These are phyloP conservation scores for Eudorcas thomsonii DNA, from an alignment of 2,113 vertebrate genomes.

Conservation along the genomic window DNA sequence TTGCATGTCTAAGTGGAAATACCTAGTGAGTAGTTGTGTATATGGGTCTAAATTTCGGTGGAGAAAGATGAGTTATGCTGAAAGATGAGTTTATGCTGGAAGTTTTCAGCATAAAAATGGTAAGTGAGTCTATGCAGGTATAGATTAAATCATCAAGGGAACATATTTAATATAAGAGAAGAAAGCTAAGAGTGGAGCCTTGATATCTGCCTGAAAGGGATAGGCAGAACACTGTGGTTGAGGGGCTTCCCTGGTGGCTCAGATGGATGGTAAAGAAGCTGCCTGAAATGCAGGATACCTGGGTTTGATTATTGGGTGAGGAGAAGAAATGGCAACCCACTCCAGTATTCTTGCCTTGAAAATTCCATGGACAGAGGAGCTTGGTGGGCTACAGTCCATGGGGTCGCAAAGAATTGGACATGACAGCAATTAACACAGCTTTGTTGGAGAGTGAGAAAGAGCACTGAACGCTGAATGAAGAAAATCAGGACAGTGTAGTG, in stretches of 20 bases:
- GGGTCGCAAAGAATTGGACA: fast-evolving
- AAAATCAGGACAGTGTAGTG: not conserved
- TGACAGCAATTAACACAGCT: not conserved
- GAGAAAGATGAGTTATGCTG: not conserved
- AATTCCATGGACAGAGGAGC: not conserved
- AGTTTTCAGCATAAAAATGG: not conserved
- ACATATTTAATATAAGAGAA: not conserved
- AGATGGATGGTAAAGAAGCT: not conserved
- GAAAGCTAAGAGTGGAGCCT: not conserved
- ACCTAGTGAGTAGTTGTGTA: not conserved
- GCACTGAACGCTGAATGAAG: not conserved
- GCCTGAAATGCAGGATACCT: not conserved
- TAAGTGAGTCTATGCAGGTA: not conserved
- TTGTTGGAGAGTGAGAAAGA: not conserved
- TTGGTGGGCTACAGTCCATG: not conserved
- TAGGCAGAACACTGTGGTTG: not conserved
- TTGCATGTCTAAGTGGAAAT: not conserved
- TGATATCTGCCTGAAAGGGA: not conserved
- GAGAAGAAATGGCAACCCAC: not conserved
- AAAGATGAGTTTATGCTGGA: not conserved
- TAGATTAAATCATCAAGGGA: not conserved
- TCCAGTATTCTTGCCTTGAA: not conserved
- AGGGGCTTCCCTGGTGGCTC: not conserved
- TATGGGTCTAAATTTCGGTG: not conserved
- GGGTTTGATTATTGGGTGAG: not conserved